These are phyloP conservation scores for Gymnocephalus cernua DNA, from an alignment of 2,113 vertebrate genomes.

Conservation along the genomic window DNA sequence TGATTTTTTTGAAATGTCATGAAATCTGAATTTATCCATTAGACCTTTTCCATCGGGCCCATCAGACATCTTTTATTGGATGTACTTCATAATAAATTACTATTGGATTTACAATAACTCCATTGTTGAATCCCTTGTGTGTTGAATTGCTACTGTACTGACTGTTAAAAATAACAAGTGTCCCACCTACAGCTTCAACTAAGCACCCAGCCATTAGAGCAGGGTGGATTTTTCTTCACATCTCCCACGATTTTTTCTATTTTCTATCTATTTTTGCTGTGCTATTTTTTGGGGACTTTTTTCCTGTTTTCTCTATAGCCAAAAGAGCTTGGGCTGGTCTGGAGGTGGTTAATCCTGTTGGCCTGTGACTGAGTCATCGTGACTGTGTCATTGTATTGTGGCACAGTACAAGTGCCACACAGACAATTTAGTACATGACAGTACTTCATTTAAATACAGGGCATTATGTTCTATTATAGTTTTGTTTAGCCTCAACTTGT, in stretches of 20 bases:
- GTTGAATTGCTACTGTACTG: slow-evolving; percentile 6
- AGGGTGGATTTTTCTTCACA: not conserved
- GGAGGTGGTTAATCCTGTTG: not conserved
- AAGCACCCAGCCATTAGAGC: not conserved
- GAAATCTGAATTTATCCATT: not conserved
- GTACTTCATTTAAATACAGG: not conserved
- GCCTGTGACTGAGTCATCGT: slow-evolving; percentile 5
- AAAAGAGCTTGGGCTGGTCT: not conserved
- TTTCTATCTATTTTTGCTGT: too few relatives aligned
- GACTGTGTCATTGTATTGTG: not conserved
- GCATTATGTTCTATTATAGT: not conserved
- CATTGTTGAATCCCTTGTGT: not conserved
- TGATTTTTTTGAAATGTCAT: not conserved
- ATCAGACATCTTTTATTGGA: not conserved
- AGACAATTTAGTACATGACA: not conserved
- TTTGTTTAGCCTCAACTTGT: not conserved
- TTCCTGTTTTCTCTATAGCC: not conserved
- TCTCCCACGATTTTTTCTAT: not conserved
- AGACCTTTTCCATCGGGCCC: slow-evolving; percentile 4
- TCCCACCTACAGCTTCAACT: not conserved
- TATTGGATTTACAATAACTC: not conserved
- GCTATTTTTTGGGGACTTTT: not conserved
- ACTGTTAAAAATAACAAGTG: slow-evolving; percentile 8
- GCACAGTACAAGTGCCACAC: not conserved
- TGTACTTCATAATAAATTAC: slow-evolving; percentile 8